These are phyloP conservation scores for Apteryx mantelli DNA, from an alignment of 2,113 vertebrate species.

Conservation along the genomic window DNA sequence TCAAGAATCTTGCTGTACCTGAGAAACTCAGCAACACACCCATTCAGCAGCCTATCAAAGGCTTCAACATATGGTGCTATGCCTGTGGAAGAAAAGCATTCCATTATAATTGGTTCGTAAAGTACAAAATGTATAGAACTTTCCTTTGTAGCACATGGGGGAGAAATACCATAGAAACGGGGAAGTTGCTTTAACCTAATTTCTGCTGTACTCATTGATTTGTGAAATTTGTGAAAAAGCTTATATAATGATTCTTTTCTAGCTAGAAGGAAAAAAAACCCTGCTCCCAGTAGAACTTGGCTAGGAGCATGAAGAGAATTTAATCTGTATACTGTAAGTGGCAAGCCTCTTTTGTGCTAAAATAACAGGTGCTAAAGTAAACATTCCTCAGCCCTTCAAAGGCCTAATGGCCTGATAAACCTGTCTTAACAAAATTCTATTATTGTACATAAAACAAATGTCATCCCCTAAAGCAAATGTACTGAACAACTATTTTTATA, in stretches of 20 bases:
- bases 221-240: neutral
- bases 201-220: neutral
- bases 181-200: neutral
- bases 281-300: neutral
- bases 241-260: neutral
- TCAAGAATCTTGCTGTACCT: constrained; percentile 88
- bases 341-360: neutral
- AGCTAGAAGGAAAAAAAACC: neutral
- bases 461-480: neutral
- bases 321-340: neutral
- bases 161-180: neutral
- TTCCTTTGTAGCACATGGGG: neutral
- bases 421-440: neutral
- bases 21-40: constrained; percentile 88
- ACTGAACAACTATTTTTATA: constrained; percentile 1
- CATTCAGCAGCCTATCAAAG: constrained; percentile 86
- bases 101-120: constrained; percentile 11
- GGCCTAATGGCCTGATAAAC: neutral
- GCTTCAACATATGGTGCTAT: constrained; percentile 85
- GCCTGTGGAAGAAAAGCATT: constrained; percentile 72
- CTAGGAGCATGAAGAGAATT: neutral
- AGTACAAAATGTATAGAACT: neutral
- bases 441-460: neutral
- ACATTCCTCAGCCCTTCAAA: neutral
- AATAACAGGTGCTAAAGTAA: neutral